phyloP scores from a whole-genome alignment of 2,113 vertebrate species.

The Mesocricetus auratus region DNA sequence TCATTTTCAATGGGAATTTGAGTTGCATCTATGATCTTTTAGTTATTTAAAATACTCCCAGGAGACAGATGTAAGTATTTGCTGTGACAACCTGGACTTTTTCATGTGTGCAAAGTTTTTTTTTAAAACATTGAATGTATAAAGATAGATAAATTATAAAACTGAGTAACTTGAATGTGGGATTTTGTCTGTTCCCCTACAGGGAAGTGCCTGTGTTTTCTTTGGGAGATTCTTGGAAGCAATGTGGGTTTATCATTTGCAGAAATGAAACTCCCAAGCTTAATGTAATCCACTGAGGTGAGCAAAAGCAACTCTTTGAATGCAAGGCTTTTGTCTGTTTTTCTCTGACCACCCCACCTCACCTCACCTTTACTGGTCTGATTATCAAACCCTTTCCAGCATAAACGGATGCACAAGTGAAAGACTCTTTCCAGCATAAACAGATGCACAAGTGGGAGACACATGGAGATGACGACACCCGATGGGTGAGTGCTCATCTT shows the following conservation, averaged over 20 bases:
- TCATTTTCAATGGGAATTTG: neutral
- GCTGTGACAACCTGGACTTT: neutral
- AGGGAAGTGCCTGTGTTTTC: neutral
- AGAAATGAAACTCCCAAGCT: neutral
- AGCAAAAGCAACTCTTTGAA: neutral
- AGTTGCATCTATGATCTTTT: neutral
- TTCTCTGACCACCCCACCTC: neutral
- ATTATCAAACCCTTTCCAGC: neutral
- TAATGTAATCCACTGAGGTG: neutral
- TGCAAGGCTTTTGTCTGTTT: neutral
- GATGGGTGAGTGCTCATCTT: neutral
- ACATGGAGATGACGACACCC: neutral
- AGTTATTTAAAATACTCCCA: neutral
- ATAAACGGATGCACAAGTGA: neutral
- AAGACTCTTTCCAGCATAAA: neutral
- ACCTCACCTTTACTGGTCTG: neutral
- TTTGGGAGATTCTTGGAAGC: neutral
- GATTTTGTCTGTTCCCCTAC: neutral
- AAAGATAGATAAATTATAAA: slow-evolving; percentile 1
- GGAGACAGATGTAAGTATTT: neutral
- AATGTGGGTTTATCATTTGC: neutral
- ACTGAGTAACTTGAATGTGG: neutral
- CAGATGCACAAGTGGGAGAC: neutral
- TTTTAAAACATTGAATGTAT: neutral
- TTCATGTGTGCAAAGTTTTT: neutral